Evolutionary conservation across 2,113 vertebrate genomes (phyloP).

Genomic region (Octodon degus): DNA sequence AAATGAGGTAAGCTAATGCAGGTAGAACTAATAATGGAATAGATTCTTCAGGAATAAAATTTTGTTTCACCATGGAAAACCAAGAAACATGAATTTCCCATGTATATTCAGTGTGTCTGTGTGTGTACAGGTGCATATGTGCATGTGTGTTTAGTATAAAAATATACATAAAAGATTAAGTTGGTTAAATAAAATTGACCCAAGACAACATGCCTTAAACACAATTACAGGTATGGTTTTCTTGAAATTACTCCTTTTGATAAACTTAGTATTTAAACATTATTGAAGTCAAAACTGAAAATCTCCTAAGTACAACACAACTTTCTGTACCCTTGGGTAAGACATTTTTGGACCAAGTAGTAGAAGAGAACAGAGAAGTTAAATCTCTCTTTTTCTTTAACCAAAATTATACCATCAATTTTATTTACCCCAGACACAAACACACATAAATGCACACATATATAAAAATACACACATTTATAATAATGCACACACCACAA

Average conservation of each 20-base stretch:
- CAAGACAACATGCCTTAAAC: not conserved
- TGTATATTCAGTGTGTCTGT: not conserved
- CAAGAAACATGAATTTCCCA: not conserved
- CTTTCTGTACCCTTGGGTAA: not conserved
- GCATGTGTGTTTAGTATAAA: not conserved
- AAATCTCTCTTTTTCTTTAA: not conserved
- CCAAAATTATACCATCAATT: not conserved
- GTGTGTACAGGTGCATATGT: not conserved
- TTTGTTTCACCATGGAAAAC: not conserved
- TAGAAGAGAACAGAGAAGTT: not conserved
- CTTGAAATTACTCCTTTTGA: not conserved
- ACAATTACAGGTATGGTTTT: not conserved
- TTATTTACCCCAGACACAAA: not conserved
- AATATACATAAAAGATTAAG: not conserved
- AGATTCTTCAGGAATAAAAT: not conserved
- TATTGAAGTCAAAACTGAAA: not conserved
- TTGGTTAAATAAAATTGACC: not conserved
- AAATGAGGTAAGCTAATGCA: not conserved
- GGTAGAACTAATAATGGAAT: not conserved
- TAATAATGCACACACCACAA: not conserved
- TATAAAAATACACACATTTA: too few relatives aligned
- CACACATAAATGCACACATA: not conserved
- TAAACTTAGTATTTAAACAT: slow-evolving; percentile 11
- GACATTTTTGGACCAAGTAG: not conserved
- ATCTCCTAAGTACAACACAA: not conserved